These are phyloP conservation scores for Leiothrix lutea DNA, from an alignment of 2,113 vertebrate genomes.

Conservation along the genomic window DNA sequence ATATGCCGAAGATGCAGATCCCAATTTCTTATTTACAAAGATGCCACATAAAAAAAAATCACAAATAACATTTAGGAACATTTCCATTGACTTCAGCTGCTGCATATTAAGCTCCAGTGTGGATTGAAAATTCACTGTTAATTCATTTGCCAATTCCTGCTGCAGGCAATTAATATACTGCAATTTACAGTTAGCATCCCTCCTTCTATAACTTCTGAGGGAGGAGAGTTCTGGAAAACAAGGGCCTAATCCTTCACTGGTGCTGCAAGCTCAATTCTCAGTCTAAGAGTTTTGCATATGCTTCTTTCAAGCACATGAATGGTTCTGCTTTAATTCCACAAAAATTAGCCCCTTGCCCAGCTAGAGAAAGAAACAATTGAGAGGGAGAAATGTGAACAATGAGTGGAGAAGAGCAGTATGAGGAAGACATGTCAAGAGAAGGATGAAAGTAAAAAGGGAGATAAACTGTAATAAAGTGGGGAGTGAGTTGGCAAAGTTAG, in stretches of 20 bases:
- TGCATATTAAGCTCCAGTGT: neutral
- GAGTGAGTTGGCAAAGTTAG: neutral
- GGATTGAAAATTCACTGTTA: neutral
- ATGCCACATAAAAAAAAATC: neutral
- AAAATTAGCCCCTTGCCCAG: neutral
- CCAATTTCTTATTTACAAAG: neutral
- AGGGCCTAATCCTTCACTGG: neutral
- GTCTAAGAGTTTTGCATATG: neutral
- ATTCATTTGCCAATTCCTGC: slow-evolving; percentile 30
- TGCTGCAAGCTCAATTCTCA: neutral
- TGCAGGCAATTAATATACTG: neutral
- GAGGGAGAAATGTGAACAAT: neutral
- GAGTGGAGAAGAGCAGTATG: neutral
- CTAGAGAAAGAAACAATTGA: neutral
- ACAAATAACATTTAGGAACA: neutral
- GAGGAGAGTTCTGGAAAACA: neutral
- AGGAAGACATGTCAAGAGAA: neutral
- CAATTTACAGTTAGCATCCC: neutral
- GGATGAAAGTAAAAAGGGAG: neutral
- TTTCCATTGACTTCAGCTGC: neutral
- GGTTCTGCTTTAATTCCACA: neutral
- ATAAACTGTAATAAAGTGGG: neutral
- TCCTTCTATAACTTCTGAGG: neutral
- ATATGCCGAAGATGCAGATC: neutral
- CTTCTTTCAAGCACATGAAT: neutral